Conservation (phyloP, 2,113 vertebrate genomes). For the Accipiter cooperii region DNA sequence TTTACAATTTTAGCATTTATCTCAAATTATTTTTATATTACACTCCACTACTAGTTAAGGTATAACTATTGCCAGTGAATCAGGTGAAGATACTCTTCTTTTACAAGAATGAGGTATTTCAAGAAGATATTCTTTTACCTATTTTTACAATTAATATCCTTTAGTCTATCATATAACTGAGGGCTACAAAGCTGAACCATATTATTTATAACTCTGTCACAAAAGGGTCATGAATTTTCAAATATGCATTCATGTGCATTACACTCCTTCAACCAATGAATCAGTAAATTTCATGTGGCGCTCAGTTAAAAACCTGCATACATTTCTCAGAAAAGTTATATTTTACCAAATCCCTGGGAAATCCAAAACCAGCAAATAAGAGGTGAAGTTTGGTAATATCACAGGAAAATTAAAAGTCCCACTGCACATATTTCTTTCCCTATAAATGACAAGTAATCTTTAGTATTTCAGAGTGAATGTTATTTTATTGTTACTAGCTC, state of each 20-base stretch:
- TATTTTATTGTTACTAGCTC: background rate
- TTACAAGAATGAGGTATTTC: background rate
- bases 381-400: background rate
- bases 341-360: background rate
- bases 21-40: background rate
- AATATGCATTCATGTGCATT: background rate
- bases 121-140: background rate
- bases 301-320: background rate
- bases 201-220: background rate
- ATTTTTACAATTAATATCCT: background rate
- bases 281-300: background rate
- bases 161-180: background rate
- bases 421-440: background rate
- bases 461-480: background rate
- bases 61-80: background rate
- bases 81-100: background rate
- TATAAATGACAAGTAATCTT: background rate
- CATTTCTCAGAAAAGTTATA: background rate
- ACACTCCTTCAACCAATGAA: background rate
- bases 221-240: background rate
- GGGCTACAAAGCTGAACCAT: background rate
- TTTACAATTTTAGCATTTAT: background rate
- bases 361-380: background rate
- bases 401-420: background rate
- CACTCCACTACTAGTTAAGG: background rate